These are phyloP conservation scores for Sebastes dallii DNA, from an alignment of 2,797 vertebrate species.

Conservation along the genomic window DNA sequence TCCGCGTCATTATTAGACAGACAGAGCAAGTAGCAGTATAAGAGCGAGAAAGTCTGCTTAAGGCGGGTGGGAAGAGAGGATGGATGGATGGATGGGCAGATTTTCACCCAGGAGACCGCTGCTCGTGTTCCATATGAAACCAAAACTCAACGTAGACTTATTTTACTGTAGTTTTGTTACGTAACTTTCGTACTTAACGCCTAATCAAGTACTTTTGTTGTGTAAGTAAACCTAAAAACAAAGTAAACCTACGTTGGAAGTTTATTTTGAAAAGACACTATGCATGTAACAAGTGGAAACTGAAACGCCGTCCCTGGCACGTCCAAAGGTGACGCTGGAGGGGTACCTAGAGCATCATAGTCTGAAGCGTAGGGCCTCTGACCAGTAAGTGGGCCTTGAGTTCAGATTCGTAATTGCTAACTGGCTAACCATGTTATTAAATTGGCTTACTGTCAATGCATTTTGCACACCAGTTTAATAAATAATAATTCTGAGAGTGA, in stretches of 20 bases:
- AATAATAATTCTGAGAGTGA: no score
- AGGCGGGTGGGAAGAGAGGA: neutral
- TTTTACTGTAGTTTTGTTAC: no score
- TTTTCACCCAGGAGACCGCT: no score
- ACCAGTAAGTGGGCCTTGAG: neutral
- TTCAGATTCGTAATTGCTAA: neutral
- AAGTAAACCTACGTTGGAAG: no score
- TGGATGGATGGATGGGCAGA: neutral
- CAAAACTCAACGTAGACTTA: no score
- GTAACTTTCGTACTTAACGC: accelerated
- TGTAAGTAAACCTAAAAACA: no score
- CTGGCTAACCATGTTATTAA: neutral
- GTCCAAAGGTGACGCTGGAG: no score
- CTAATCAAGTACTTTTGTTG: no score
- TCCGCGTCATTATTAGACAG: neutral
- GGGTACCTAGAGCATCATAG: no score
- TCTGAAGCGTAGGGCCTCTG: accelerated
- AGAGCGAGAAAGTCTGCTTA: neutral
- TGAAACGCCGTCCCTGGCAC: no score
- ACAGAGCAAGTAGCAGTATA: neutral
- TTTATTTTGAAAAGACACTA: neutral
- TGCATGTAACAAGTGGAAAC: neutral
- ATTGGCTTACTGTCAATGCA: neutral
- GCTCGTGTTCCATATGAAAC: no score
- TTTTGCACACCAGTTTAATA: neutral